phyloP scores from a whole-genome alignment of 2,797 vertebrate genomes.

The Microtus agrestis region DNA sequence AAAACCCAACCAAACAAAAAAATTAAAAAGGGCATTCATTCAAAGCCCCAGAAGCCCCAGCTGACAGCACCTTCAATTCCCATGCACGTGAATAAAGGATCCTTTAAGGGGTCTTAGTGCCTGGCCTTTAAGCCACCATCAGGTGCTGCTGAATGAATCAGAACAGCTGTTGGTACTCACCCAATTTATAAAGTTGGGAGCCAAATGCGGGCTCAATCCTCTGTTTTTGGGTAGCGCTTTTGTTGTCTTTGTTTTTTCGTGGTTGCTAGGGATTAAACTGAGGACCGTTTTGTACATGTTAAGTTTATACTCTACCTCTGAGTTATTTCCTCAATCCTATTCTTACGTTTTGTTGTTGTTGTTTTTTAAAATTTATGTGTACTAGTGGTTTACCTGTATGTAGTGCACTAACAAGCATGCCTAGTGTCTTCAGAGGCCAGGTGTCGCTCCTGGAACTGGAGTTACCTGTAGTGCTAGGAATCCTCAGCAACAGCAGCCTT shows the following conservation, averaged over 20 bases:
- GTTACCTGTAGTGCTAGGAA: no score
- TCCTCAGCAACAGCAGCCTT: background rate
- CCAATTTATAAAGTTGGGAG: background rate
- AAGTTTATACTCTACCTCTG: background rate
- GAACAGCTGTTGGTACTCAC: slow-evolving; percentile 11
- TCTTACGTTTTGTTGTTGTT: background rate
- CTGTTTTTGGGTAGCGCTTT: background rate
- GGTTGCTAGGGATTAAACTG: background rate
- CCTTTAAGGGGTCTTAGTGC: background rate
- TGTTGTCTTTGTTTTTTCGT: background rate
- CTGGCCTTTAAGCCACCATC: background rate
- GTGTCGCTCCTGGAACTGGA: background rate
- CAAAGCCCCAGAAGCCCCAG: background rate
- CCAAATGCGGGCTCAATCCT: slow-evolving; percentile 40
- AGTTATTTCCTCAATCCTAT: background rate
- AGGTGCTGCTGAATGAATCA: slow-evolving; percentile 17
- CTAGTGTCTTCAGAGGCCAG: background rate
- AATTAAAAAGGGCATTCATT: background rate
- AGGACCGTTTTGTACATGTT: background rate
- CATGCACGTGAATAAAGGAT: background rate
- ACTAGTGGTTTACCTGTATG: background rate
- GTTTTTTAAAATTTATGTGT: background rate
- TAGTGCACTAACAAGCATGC: background rate
- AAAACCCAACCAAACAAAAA: no score
- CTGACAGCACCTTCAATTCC: background rate